Percentiles rank a stretch among this genome's conserved stretches.
Evolutionary conservation across 2,888 invertebrate species (phyloP).

Genomic region (Eudemis profundana): DNA sequence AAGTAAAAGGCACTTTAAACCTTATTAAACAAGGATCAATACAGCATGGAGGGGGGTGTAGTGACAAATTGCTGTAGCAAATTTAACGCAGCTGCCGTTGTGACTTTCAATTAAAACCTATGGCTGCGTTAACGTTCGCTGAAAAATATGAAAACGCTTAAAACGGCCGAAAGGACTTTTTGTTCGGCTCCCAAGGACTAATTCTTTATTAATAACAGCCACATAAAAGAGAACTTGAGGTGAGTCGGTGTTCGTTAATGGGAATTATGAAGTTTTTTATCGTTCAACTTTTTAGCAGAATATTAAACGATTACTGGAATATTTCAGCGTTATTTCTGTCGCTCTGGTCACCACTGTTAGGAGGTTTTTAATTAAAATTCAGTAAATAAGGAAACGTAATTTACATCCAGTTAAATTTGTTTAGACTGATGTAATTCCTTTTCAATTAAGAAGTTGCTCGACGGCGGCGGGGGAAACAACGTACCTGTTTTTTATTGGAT

Average conservation of each 20-base stretch:
- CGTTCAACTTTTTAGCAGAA: conserved; percentile 33
- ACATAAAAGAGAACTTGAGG: conserved; percentile 37
- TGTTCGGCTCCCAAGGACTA: conserved; percentile 34
- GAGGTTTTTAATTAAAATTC: conserved; percentile 25
- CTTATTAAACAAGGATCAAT: conserved; percentile 50
- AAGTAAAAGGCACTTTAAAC: conserved; percentile 52
- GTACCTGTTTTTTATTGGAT: conserved; percentile 12
- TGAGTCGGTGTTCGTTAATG: conserved; percentile 35
- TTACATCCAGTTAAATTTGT: conserved; percentile 28
- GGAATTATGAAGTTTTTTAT: conserved; percentile 38
- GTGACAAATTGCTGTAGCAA: conserved; percentile 60
- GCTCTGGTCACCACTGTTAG: conserved; percentile 10
- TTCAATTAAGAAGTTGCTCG: conserved; percentile 30
- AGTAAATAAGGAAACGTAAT: conserved; percentile 36
- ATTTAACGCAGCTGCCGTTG: conserved; percentile 57
- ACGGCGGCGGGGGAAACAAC: conserved; percentile 6
- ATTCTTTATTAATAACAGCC: conserved; percentile 41
- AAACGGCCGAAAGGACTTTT: conserved; percentile 20
- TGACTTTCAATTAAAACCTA: conserved; percentile 59
- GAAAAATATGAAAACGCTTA: conserved; percentile 36
- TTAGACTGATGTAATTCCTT: conserved; percentile 34
- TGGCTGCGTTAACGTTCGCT: conserved; percentile 1
- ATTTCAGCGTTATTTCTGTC: conserved; percentile 5
- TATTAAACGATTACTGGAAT: conserved; percentile 5
- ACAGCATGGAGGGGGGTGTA: conserved; percentile 46